Percentiles rank a stretch among this genome's conserved stretches.
Evolutionary conservation across 2,113 vertebrate species (phyloP).

Genomic region (Semnornis frantzii): DNA sequence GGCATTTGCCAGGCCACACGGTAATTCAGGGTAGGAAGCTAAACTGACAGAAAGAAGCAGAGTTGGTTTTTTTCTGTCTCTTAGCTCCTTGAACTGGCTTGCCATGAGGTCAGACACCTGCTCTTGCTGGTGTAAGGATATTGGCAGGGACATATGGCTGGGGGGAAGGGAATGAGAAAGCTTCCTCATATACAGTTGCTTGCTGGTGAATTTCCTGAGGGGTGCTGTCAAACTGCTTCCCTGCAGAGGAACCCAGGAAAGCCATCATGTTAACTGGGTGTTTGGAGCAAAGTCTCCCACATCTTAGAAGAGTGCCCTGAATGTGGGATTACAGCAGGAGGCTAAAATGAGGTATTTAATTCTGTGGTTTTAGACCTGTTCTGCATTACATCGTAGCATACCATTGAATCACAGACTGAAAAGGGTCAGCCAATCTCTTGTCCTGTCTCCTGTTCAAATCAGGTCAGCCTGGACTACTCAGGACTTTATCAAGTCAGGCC

Average conservation of each 20-base stretch:
- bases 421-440: neutral
- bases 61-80: neutral
- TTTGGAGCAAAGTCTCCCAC: neutral
- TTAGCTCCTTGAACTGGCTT: neutral
- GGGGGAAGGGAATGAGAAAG: conserved; percentile 28
- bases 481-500: neutral
- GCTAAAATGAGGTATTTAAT: neutral
- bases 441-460: neutral
- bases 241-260: neutral
- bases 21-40: neutral
- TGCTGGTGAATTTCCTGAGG: neutral
- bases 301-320: neutral
- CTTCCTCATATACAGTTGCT: neutral
- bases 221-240: neutral
- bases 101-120: conserved; percentile 9
- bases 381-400: neutral
- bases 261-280: rapidly evolving
- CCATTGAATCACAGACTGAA: neutral
- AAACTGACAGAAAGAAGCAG: neutral
- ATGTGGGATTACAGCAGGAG: neutral
- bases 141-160: conserved; percentile 5
- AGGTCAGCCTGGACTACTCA: neutral
- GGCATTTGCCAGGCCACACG: neutral
- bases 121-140: neutral
- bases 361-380: neutral